phyloP scores from a whole-genome alignment of 1,140 invertebrate species.

The Probaryconus sp. region DNA sequence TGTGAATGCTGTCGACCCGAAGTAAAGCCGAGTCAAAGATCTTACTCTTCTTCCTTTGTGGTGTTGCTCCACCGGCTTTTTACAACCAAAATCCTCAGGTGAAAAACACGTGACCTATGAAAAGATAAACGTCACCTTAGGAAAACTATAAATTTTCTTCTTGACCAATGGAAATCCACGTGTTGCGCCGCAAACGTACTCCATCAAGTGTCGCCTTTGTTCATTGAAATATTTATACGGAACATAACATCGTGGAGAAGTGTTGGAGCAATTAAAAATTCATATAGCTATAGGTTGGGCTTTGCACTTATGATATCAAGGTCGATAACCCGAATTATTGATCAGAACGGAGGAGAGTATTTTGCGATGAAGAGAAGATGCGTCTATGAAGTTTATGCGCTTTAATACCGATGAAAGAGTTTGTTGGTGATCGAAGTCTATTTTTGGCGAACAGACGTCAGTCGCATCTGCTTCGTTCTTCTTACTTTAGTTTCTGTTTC shows the following conservation, averaged over 20 bases:
- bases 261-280: no score
- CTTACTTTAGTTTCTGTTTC: no score
- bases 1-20: constrained; percentile 47
- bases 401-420: constrained; percentile 22
- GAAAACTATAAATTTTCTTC: constrained; percentile 45
- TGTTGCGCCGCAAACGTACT: no score
- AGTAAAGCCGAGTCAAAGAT: constrained; percentile 20
- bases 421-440: constrained; percentile 12
- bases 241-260: no score
- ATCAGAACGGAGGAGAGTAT: constrained; percentile 15
- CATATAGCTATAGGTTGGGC: no score
- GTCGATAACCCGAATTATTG: constrained; percentile 30
- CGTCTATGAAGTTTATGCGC: constrained; percentile 9
- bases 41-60: constrained; percentile 28
- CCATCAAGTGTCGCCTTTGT: no score
- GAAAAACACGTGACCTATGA: constrained; percentile 36
- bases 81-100: constrained; percentile 32
- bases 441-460: constrained; percentile 22
- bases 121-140: constrained; percentile 26
- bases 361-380: constrained; percentile 21
- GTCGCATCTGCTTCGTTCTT: no score
- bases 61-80: constrained; percentile 16
- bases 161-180: no score
- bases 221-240: no score
- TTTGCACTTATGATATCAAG: no score